Conservation (phyloP, 1,140 invertebrate species). For the Hyphantria cunea region DNA sequence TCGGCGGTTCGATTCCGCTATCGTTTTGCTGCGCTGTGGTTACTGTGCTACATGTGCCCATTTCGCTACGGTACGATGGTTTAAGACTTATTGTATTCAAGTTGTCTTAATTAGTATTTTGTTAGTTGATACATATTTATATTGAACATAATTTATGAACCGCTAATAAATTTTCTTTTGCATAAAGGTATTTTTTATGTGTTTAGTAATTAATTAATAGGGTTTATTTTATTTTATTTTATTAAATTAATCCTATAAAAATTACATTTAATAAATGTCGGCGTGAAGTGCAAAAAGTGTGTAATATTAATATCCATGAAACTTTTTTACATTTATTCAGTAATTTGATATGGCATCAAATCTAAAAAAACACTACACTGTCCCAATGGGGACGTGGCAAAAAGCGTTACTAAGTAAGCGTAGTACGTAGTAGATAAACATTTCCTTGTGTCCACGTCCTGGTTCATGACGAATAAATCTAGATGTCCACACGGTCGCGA, state of each 20-base stretch:
- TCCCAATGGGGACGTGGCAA: conserved; percentile 30
- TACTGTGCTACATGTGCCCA: conserved; percentile 8
- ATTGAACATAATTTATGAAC: too few species aligned
- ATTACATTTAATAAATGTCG: too few species aligned
- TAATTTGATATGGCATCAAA: background rate
- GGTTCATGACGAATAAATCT: conserved; percentile 61
- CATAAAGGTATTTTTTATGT: too few species aligned
- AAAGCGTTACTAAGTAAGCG: conserved; percentile 45
- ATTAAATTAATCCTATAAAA: too few species aligned
- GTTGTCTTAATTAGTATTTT: background rate
- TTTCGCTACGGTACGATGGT: conserved; percentile 5
- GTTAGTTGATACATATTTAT: too few species aligned
- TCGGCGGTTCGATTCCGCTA: conserved; percentile 71
- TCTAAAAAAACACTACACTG: background rate
- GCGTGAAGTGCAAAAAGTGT: too few species aligned
- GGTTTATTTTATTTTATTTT: too few species aligned
- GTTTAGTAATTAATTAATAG: too few species aligned
- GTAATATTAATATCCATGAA: too few species aligned
- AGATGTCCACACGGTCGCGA: conserved; percentile 52
- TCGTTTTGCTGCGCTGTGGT: conserved; percentile 42
- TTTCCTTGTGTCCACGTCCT: conserved; percentile 55
- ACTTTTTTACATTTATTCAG: too few species aligned
- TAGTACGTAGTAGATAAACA: conserved; percentile 56
- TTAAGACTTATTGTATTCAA: background rate
- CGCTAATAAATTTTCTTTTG: too few species aligned